Base-by-base conservation (phyloP, 2,113 vertebrate genomes). In the Austrofundulus limnaeus region DNA sequence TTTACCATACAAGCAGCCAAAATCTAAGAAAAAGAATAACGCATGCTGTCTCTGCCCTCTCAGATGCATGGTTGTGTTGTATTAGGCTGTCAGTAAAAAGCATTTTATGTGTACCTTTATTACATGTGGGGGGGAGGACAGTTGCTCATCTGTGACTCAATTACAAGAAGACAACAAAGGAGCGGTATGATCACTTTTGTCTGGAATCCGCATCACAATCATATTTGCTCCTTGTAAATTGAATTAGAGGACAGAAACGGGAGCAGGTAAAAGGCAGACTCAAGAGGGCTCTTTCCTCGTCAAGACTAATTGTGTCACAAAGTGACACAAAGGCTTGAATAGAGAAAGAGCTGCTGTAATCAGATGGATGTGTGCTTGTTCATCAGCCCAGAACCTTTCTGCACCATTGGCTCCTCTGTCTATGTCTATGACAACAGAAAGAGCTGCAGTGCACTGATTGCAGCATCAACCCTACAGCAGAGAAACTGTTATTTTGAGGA, bases 281-380 rank as follows among this genome's bases (percentile, higher is more conserved):
- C 75, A 70, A 70, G 77, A 79, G 87, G 53, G 45, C 80, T 75
- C 69, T 75, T 78, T 84, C 54, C 77, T 84, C 72, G 54, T 88
- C 80, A 75, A 72, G 80, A 86, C 84, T 87, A 90, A 86, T 88
- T 88, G 86, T 85, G 77, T 84, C 76, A 85, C 60, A 31, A 50
- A 85, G 83, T 81, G 80, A 80, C 80, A 87, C 64, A 78, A 70
- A 74, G 66, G 62, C 67, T 75, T 77, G 76, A 83, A 82, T 66
- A 60, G 77, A 78, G 76, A 66, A 68, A 59, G 64, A 12, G 15
- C 25, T 42, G 53, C 64, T 73, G 76, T 82, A 85, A 85, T 87
- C 79, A 77, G 71, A 54, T 63, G 72, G 69, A 77, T 80, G 72
- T 78, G 73, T 87, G 81, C 77, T 78, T 82, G 82, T 77, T 85